Conservation (phyloP, 2,113 vertebrate species). For the Motacilla tschutschensis region DNA sequence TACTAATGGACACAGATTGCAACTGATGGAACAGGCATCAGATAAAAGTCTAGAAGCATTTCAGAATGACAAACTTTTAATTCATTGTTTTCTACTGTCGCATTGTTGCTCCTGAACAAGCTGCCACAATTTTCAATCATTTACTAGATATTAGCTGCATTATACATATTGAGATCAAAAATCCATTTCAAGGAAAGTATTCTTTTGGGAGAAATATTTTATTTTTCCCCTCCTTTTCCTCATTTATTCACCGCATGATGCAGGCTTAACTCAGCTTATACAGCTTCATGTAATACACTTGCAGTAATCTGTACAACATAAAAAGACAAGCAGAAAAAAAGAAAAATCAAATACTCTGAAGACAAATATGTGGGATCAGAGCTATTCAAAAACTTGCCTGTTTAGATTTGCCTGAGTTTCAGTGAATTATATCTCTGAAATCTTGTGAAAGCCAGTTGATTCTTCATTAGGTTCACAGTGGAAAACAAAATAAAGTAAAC, state of each 20-base stretch:
- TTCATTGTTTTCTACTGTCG: background rate
- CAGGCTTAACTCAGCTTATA: background rate
- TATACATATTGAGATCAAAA: constrained; percentile 22
- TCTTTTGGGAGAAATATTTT: background rate
- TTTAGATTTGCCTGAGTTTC: background rate
- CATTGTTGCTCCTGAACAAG: background rate
- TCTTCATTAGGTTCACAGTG: background rate
- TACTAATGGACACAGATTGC: constrained; percentile 40
- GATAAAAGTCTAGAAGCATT: background rate
- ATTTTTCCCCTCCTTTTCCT: background rate
- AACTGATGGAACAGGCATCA: constrained; percentile 3
- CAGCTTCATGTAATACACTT: background rate
- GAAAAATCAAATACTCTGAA: background rate
- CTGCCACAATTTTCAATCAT: background rate
- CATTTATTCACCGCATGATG: background rate
- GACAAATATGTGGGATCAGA: background rate
- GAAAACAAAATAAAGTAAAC: background rate
- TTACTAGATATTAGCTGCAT: background rate
- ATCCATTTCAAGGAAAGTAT: background rate
- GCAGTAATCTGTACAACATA: background rate
- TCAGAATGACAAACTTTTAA: background rate
- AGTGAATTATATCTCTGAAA: background rate
- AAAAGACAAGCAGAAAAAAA: background rate
- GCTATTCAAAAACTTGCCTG: background rate
- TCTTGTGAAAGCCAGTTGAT: background rate